These are phyloP conservation scores for Myotis davidii DNA, from an alignment of 2,113 vertebrate species.

Conservation along the genomic window DNA sequence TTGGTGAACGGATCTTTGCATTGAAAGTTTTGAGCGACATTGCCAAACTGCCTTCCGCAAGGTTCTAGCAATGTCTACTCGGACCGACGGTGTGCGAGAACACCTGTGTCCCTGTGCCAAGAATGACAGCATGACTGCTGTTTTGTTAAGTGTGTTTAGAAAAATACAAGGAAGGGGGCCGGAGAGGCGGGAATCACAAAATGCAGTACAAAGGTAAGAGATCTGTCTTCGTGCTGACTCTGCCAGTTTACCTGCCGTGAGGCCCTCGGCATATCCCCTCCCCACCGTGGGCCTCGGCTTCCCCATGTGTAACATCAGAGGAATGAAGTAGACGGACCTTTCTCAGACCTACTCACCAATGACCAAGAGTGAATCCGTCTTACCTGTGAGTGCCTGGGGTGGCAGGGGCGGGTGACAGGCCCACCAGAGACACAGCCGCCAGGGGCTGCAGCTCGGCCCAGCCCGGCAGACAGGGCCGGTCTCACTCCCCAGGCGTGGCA, in stretches of 20 bases:
- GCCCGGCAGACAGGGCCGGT: neutral
- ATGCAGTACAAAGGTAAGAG: accelerated
- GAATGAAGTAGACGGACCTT: neutral
- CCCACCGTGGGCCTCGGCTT: neutral
- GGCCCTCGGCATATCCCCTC: no score
- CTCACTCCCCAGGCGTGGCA: neutral
- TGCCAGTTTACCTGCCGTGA: neutral
- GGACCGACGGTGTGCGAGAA: accelerated
- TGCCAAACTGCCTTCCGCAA: neutral
- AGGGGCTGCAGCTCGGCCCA: neutral
- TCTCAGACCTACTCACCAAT: neutral
- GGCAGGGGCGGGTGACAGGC: neutral
- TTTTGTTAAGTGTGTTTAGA: neutral
- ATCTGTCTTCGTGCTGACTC: neutral
- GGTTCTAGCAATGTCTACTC: no score
- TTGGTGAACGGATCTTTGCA: neutral
- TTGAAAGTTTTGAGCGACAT: neutral
- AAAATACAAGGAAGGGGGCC: neutral
- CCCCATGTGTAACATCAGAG: neutral
- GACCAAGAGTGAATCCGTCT: neutral
- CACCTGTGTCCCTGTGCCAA: neutral
- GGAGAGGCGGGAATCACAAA: neutral
- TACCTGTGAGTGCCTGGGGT: accelerated
- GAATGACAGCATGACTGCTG: neutral
- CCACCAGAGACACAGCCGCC: neutral